Evolutionary conservation across 2,888 invertebrate species (phyloP), one percentile per base, ranked within the genome.

Genomic region (Mythimna pallens): DNA sequence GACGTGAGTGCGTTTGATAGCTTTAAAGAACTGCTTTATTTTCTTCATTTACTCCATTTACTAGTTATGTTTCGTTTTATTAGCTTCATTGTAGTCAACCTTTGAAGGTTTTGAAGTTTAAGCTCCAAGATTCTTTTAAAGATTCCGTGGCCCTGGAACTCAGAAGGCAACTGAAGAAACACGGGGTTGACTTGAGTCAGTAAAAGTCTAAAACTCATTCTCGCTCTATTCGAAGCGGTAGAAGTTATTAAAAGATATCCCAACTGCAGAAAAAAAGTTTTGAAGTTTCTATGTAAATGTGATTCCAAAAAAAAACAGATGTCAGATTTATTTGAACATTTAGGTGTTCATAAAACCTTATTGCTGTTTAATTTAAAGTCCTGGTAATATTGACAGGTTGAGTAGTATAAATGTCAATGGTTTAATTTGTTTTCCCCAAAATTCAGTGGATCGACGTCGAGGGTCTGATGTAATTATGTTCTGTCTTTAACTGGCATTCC

Each of bases 1-100:
- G 59, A 64, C n/a, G 17, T 7, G 47, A 68, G 82, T 82, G 82
- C 77, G 47, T 65, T n/a, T 64, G 63, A 77, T 77, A 64, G 69
- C 70, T 59, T 22, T 25, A n/a, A 22, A 7, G 14, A 64, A 82
- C 59, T 43, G 59, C 20, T 9, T 43, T 9, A 50, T 55, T 61
- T 67, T 65, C 52, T 66, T 17, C 9, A 43, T 22, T 50, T 9
- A 59, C 55, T 14, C 34, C 36, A 59, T 55, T 81, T 40, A 50
- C n/a, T 22, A 3, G 2, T 25, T n/a, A 22, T 50, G 30, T 25
- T 17, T 17, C 6, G n/a, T 55, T 65, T 57, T 52, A 64, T 68
- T 55, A 59, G 14, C 25, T 47, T 54, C 8, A 36, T 8, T 0
- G 17, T 52, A 7, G 17, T n/a, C 1, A 20, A 68, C 59, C 12